Conservation (phyloP, 1,140 invertebrate genomes). For the Varroa destructor region DNA sequence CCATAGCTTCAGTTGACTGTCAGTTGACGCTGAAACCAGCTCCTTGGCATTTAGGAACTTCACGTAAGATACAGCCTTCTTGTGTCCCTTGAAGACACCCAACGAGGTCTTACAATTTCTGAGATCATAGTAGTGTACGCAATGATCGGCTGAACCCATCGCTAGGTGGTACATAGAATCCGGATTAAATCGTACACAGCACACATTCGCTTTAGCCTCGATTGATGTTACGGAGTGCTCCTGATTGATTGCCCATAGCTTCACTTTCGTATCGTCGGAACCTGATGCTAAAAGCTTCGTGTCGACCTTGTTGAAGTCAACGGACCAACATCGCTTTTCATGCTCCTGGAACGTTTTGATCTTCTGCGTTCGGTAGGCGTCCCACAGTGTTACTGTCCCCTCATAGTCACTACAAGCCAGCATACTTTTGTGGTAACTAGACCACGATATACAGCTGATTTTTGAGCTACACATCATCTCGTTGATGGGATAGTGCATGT, state of each 20-base stretch:
- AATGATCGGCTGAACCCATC: conserved; percentile 90
- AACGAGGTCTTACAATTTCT: conserved; percentile 68
- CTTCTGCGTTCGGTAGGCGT: conserved; percentile 61
- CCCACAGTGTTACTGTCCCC: conserved; percentile 84
- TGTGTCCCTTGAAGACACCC: conserved; percentile 74
- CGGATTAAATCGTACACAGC: conserved; percentile 92
- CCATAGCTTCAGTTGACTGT: conserved; percentile 88
- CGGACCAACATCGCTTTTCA: conserved; percentile 90
- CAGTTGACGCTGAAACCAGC: conserved; percentile 85
- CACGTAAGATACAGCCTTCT: conserved; percentile 89
- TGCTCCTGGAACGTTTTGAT: conserved; percentile 63
- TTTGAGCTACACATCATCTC: conserved; percentile 90
- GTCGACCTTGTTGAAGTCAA: conserved; percentile 87
- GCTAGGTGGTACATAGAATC: conserved; percentile 67
- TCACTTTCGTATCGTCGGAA: conserved; percentile 85
- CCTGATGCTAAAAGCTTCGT: conserved; percentile 79
- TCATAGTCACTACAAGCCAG: conserved; percentile 90
- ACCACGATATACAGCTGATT: conserved; percentile 89
- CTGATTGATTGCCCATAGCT: conserved; percentile 76
- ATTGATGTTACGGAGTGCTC: conserved; percentile 73
- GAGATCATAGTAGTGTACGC: conserved; percentile 90
- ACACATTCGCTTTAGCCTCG: conserved; percentile 84
- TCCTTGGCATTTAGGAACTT: conserved; percentile 80
- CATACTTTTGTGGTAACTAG: conserved; percentile 74
- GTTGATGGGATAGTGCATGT: conserved; percentile 78